These are phyloP conservation scores for Epizoanthus scotinus DNA, from an alignment of 92 coral and sea anemone genomes.

Conservation along the genomic window DNA sequence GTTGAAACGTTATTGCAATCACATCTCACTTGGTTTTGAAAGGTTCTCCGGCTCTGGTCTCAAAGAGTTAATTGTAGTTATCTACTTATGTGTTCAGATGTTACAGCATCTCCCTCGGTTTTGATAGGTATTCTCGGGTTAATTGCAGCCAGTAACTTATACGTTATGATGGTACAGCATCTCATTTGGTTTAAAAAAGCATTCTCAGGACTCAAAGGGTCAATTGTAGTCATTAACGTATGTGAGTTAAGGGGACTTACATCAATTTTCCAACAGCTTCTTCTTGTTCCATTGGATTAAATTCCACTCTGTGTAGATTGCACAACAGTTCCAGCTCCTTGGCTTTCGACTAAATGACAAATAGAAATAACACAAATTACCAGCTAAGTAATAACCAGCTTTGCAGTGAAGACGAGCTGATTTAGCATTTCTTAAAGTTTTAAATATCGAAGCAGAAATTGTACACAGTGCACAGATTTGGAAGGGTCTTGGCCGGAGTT, in stretches of 20 bases:
- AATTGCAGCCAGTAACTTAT: too few relatives aligned
- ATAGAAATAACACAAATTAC: background rate
- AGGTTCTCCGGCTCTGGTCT: too few relatives aligned
- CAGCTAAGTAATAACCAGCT: background rate
- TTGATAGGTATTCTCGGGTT: too few relatives aligned
- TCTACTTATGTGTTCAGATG: too few relatives aligned
- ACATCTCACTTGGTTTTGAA: too few relatives aligned
- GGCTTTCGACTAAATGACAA: constrained; percentile 72
- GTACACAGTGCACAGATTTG: too few relatives aligned
- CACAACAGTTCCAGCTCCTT: constrained; percentile 93
- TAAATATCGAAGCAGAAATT: too few relatives aligned
- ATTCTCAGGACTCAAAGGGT: background rate
- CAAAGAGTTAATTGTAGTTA: too few relatives aligned
- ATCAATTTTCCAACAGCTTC: constrained; percentile 88
- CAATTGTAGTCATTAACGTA: background rate
- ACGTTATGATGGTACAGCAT: background rate
- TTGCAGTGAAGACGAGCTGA: background rate
- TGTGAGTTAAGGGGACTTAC: constrained; percentile 50
- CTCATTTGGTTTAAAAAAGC: background rate
- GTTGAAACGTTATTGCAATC: too few relatives aligned
- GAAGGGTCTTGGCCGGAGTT: too few relatives aligned
- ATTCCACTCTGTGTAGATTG: constrained; percentile 70
- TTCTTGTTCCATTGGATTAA: constrained; percentile 93
- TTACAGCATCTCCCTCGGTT: too few relatives aligned
- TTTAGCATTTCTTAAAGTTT: too few relatives aligned